Conservation (phyloP, 2,797 vertebrate species). For the Gouania willdenowi region DNA sequence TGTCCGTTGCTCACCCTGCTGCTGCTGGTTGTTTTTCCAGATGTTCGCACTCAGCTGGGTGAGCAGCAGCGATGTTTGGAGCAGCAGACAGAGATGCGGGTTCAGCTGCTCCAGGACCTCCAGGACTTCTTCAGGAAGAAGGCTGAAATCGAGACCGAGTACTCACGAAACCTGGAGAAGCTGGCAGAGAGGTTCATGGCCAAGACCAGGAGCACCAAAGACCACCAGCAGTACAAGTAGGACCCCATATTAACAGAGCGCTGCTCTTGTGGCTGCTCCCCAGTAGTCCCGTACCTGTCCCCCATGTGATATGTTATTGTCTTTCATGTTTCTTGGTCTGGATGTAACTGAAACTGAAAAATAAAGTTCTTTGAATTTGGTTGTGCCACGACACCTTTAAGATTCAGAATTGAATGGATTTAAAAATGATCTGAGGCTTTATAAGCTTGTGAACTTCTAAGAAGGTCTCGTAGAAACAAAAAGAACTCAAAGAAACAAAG, state of each 20-base stretch:
- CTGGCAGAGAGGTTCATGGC: constrained; percentile 97
- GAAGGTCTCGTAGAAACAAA: too few relatives aligned
- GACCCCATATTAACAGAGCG: too few relatives aligned
- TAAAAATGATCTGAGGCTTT: too few relatives aligned
- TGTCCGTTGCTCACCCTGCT: too few relatives aligned
- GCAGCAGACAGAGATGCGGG: constrained; percentile 97
- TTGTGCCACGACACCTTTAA: too few relatives aligned
- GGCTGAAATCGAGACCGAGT: constrained; percentile 95
- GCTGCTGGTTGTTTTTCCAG: constrained; percentile 28
- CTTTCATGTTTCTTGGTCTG: too few relatives aligned
- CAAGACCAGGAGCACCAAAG: constrained; percentile 97
- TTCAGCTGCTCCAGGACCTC: constrained; percentile 96
- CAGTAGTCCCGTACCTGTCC: too few relatives aligned
- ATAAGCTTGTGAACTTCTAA: too few relatives aligned
- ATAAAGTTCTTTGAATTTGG: too few relatives aligned
- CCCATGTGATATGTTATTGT: not conserved
- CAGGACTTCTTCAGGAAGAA: constrained; percentile 99
- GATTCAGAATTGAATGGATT: too few relatives aligned
- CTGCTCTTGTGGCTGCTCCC: too few relatives aligned
- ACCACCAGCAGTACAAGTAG: constrained; percentile 98
- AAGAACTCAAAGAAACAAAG: not conserved
- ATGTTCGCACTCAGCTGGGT: constrained; percentile 93
- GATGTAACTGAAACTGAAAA: too few relatives aligned
- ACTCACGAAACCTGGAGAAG: constrained; percentile 95
- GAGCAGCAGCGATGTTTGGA: constrained; percentile 98